These are phyloP conservation scores for Eutrigla gurnardus DNA, from an alignment of 2,797 vertebrate genomes.

Conservation along the genomic window DNA sequence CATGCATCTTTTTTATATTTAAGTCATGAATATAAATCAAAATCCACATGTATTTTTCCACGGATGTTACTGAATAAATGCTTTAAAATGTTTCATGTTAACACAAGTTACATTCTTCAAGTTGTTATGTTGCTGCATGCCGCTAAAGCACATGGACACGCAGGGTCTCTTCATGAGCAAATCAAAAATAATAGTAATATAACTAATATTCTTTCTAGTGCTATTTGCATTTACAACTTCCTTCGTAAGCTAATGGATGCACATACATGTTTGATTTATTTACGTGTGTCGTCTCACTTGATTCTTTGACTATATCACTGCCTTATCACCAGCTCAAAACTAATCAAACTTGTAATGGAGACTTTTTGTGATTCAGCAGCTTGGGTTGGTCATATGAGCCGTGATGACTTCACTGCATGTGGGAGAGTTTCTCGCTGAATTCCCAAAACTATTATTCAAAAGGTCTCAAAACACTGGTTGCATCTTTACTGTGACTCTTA, in stretches of 20 bases:
- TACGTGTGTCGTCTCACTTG: conserved; percentile 4
- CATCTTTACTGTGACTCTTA: conserved; percentile 26
- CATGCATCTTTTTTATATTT: not conserved
- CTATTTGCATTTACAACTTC: not conserved
- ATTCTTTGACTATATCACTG: conserved; percentile 26
- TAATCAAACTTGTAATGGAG: conserved; percentile 26
- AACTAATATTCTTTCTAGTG: not conserved
- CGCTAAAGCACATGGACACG: conserved; percentile 9
- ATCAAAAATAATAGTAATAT: conserved; percentile 8
- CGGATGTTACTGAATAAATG: conserved; percentile 1
- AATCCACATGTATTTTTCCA: not conserved
- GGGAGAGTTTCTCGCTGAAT: conserved; percentile 67
- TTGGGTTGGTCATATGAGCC: conserved; percentile 46
- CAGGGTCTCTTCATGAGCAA: not conserved
- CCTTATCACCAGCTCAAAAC: conserved; percentile 26
- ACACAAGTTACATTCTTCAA: conserved; percentile 20
- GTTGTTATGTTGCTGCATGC: conserved; percentile 8
- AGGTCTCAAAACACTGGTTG: conserved; percentile 48
- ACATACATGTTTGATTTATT: conserved; percentile 10
- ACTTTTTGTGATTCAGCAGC: conserved; percentile 45
- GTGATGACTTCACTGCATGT: conserved; percentile 60
- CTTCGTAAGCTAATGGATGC: not conserved
- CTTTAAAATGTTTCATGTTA: conserved; percentile 21
- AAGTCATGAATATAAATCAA: conserved; percentile 3
- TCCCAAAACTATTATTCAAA: conserved; percentile 58